phyloP scores from a whole-genome alignment of 2,797 vertebrate genomes.

The Acanthurus lineatus region DNA sequence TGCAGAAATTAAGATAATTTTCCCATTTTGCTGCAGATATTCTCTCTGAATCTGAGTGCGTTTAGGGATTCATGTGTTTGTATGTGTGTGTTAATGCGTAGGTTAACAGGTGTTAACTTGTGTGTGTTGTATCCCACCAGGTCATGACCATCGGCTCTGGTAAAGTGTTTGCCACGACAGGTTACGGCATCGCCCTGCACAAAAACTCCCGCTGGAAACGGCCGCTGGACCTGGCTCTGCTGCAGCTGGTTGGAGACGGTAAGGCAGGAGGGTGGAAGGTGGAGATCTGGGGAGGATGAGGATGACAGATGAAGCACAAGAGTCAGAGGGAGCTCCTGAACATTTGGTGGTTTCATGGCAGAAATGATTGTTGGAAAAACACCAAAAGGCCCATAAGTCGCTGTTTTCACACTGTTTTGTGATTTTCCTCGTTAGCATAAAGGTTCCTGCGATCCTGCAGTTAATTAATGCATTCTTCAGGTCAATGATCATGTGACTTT shows the following conservation, averaged over 20 bases:
- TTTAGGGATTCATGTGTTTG: slow-evolving; percentile 9
- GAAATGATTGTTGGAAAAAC: too few species aligned
- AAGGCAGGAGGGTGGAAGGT: slow-evolving; percentile 27
- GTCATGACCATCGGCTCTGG: slow-evolving; percentile 93
- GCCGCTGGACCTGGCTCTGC: slow-evolving; percentile 91
- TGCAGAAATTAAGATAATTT: slow-evolving; percentile 12
- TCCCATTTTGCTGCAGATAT: not conserved
- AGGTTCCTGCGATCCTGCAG: too few species aligned
- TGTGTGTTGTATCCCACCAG: slow-evolving; percentile 39
- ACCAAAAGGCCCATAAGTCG: too few species aligned
- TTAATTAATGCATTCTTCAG: too few species aligned
- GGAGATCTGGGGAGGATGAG: too few species aligned
- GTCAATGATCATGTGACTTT: not conserved
- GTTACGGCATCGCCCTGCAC: slow-evolving; percentile 93
- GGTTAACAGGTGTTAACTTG: not conserved
- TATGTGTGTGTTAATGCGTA: not conserved
- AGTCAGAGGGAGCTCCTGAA: not conserved
- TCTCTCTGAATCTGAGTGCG: not conserved
- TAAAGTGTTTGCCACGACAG: slow-evolving; percentile 94
- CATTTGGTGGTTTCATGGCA: too few species aligned
- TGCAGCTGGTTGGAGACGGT: slow-evolving; percentile 95
- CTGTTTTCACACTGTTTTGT: too few species aligned
- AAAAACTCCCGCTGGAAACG: slow-evolving; percentile 95
- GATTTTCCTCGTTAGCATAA: too few species aligned
- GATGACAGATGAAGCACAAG: not conserved